Percentiles rank a stretch among this genome's conserved stretches.
Conservation (phyloP, 2,113 vertebrate genomes). For the Oenanthe oenanthe region DNA sequence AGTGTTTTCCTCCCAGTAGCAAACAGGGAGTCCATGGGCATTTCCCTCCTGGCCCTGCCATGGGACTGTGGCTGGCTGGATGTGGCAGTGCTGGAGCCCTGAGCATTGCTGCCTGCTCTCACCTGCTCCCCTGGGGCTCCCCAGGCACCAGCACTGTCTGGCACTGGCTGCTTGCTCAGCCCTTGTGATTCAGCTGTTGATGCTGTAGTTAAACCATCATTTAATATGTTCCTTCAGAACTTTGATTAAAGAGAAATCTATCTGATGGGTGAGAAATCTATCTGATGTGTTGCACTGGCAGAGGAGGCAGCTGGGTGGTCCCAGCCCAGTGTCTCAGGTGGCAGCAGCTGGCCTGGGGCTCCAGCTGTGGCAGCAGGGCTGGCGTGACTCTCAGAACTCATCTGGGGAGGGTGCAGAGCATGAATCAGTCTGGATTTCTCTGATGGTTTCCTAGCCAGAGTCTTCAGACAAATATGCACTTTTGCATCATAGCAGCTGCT, state of each 20-base stretch:
- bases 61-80: not conserved
- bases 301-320: not conserved
- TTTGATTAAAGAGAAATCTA: not conserved
- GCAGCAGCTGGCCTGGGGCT: not conserved
- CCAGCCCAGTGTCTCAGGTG: not conserved
- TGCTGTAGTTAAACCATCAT: not conserved
- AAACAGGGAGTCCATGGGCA: not conserved
- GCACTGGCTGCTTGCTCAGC: conserved; percentile 5
- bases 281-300: not conserved
- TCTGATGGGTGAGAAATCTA: not conserved
- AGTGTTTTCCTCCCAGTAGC: not conserved
- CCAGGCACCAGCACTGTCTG: not conserved
- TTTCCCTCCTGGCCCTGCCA: not conserved
- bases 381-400: not conserved
- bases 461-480: conserved; percentile 32
- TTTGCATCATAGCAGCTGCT: conserved; percentile 23
- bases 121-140: not conserved
- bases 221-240: not conserved
- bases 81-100: not conserved
- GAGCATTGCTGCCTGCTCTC: not conserved
- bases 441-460: not conserved
- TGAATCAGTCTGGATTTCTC: conserved; percentile 26
- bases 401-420: not conserved
- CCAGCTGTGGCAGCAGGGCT: not conserved
- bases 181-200: not conserved